phyloP scores from a whole-genome alignment of 2,888 invertebrate genomes.

The Anoncus sp. region DNA sequence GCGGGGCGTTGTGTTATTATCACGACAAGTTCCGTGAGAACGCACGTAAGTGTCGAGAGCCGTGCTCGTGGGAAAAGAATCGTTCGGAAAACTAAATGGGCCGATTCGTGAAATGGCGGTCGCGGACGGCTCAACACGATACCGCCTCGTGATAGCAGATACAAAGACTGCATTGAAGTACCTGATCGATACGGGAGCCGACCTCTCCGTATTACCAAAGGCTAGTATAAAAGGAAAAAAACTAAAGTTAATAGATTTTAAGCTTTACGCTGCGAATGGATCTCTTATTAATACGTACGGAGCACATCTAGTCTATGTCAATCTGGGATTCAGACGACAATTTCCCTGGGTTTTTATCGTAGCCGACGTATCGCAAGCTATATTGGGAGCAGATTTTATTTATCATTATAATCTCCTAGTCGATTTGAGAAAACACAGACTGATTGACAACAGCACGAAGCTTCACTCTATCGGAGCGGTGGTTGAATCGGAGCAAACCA shows the following conservation, averaged over 20 bases:
- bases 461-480: conserved; percentile 57
- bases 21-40: conserved; percentile 22
- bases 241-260: conserved; percentile 7
- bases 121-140: conserved; percentile 16
- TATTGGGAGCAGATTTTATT: conserved; percentile 38
- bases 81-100: conserved; percentile 36
- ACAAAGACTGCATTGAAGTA: conserved; percentile 1
- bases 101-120: conserved; percentile 26
- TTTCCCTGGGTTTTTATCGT: conserved; percentile 46
- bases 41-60: conserved; percentile 1
- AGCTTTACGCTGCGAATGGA: conserved; percentile 47
- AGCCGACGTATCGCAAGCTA: conserved; percentile 27
- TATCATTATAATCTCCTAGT: conserved; percentile 9
- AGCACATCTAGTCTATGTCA: not conserved
- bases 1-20: conserved; percentile 1
- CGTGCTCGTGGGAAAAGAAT: not conserved
- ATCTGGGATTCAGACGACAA: conserved; percentile 46
- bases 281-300: conserved; percentile 26
- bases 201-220: conserved; percentile 35
- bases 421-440: conserved; percentile 17
- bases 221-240: not conserved
- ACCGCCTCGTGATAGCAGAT: conserved; percentile 30
- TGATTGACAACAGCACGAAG: not conserved
- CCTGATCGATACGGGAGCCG: conserved; percentile 46
- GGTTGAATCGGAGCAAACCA: not conserved